Conservation (phyloP, 1,140 invertebrate genomes). For the Meteorus sp. region DNA sequence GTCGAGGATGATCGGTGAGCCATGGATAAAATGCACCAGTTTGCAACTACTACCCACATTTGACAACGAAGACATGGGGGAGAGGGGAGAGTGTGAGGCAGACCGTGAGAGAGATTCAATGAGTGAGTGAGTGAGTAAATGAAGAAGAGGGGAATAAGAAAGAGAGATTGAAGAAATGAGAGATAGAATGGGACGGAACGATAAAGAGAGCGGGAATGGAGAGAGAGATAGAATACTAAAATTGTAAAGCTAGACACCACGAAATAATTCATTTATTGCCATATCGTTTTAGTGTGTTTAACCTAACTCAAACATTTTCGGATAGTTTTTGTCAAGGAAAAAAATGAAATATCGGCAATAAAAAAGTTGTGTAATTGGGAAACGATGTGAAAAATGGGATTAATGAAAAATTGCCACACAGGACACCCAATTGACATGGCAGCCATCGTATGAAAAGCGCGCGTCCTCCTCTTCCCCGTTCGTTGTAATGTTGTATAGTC, state of each 20-base stretch:
- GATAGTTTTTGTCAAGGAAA: no score
- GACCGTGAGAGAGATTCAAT: neutral
- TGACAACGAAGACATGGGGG: slow-evolving; percentile 17
- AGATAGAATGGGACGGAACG: no score
- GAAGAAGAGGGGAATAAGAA: no score
- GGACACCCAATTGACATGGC: slow-evolving; percentile 49
- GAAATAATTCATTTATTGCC: no score
- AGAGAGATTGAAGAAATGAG: no score
- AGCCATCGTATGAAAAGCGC: slow-evolving; percentile 55
- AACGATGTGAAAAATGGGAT: slow-evolving; percentile 12
- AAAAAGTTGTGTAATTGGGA: slow-evolving; percentile 12
- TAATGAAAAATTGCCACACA: slow-evolving; percentile 28
- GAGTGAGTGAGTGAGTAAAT: neutral
- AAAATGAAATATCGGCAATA: neutral
- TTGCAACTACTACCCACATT: slow-evolving; percentile 4
- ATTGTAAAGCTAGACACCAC: no score
- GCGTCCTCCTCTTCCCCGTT: slow-evolving; percentile 45
- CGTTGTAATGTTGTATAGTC: neutral
- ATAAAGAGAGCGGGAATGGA: no score
- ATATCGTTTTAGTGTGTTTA: no score
- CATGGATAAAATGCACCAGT: slow-evolving; percentile 19
- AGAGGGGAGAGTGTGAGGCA: slow-evolving; percentile 1
- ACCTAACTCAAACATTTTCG: no score
- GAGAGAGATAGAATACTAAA: no score
- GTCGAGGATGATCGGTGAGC: neutral